Evolutionary conservation across 2,888 invertebrate genomes (phyloP).

Genomic region (Pandemis heparana): DNA sequence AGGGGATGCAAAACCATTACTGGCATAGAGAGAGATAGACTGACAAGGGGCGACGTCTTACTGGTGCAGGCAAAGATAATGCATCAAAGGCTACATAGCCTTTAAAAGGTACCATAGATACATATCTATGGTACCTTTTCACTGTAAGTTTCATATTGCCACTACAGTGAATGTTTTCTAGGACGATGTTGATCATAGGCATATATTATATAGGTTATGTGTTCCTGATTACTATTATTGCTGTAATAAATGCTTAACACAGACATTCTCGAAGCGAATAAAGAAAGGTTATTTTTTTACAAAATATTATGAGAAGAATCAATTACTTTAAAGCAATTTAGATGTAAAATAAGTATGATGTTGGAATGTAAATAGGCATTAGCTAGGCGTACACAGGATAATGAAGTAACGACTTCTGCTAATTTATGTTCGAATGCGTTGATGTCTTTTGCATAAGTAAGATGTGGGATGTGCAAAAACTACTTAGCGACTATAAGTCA

Average conservation of each 20-base stretch:
- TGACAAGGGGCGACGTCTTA: too few relatives aligned
- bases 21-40: too few relatives aligned
- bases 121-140: too few relatives aligned
- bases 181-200: background rate
- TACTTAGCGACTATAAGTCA: background rate
- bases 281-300: too few relatives aligned
- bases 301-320: background rate
- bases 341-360: conserved; percentile 8
- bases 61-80: too few relatives aligned
- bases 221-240: too few relatives aligned
- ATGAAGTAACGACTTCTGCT: conserved; percentile 53
- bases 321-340: background rate
- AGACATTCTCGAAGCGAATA: background rate
- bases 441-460: conserved; percentile 53
- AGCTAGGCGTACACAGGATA: conserved; percentile 44
- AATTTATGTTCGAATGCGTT: conserved; percentile 48
- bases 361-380: conserved; percentile 44
- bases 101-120: too few relatives aligned
- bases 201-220: background rate
- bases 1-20: background rate
- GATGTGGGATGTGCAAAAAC: background rate
- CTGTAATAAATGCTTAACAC: too few relatives aligned
- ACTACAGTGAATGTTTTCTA: background rate
- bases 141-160: too few relatives aligned
- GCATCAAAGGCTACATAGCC: too few relatives aligned